These are phyloP conservation scores for Isichthys henryi DNA, from an alignment of 2,113 vertebrate genomes.

Conservation along the genomic window DNA sequence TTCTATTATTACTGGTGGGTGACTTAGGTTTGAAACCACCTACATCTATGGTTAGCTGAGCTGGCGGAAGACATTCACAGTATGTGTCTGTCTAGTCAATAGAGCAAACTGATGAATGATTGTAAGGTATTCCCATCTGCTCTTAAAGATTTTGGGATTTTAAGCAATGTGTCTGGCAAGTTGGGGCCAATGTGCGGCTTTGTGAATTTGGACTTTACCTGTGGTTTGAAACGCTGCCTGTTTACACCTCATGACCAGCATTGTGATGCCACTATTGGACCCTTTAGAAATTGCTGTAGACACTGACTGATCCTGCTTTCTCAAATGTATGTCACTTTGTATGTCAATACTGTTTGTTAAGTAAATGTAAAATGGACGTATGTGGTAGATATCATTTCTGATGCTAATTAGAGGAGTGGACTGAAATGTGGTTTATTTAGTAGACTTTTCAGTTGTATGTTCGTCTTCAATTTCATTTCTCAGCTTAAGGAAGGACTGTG, in stretches of 20 bases:
- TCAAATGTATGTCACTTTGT: neutral
- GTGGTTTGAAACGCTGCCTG: neutral
- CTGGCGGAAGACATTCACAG: neutral
- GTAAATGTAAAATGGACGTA: neutral
- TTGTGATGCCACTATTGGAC: neutral
- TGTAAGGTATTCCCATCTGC: neutral
- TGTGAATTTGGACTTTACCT: neutral
- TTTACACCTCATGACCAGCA: neutral
- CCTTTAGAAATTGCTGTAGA: neutral
- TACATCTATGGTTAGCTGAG: neutral
- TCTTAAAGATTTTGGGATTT: neutral
- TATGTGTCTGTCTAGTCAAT: neutral
- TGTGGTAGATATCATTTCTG: neutral
- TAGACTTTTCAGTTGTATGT: neutral
- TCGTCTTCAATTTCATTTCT: neutral
- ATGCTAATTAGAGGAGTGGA: slow-evolving; percentile 7
- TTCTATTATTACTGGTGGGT: neutral
- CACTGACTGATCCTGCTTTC: neutral
- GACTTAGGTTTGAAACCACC: neutral
- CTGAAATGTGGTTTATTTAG: neutral
- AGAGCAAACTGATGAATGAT: neutral
- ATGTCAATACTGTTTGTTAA: neutral
- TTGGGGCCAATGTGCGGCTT: neutral
- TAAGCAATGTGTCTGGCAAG: neutral
- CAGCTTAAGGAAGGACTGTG: neutral